These are phyloP conservation scores for Trachelus troglodyta DNA, from an alignment of 2,888 invertebrate species.

Conservation along the genomic window DNA sequence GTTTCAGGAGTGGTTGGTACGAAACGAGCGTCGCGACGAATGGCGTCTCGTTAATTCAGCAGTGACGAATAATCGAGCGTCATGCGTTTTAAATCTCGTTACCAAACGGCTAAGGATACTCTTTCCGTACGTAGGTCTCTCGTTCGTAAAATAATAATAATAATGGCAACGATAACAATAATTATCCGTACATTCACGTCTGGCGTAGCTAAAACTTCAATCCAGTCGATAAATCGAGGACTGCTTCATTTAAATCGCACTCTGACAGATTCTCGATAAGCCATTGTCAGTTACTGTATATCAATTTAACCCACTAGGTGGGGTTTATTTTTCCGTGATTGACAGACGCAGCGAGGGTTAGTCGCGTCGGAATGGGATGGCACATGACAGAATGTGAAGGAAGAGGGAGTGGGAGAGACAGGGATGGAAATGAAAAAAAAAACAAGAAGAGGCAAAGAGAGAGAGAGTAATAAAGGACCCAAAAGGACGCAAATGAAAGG, in stretches of 20 bases:
- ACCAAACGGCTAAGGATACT: not conserved
- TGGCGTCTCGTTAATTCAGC: not conserved
- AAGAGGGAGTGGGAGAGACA: conserved; percentile 21
- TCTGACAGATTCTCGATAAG: conserved; percentile 55
- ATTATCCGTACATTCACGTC: not conserved
- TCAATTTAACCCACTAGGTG: conserved; percentile 45
- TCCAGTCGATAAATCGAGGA: conserved; percentile 29
- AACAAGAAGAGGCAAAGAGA: no score
- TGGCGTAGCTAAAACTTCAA: not conserved
- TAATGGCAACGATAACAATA: not conserved
- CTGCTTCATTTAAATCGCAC: conserved; percentile 48
- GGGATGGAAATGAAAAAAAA: conserved; percentile 30
- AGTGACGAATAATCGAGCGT: not conserved
- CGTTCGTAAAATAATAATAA: not conserved
- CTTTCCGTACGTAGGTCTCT: not conserved
- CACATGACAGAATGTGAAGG: conserved; percentile 18
- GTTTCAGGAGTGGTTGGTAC: not conserved
- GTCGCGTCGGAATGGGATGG: conserved; percentile 24
- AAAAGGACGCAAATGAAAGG: not conserved
- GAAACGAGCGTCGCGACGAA: not conserved
- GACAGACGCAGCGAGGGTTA: conserved; percentile 35
- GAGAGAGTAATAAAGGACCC: not conserved
- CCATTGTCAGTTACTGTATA: conserved; percentile 56
- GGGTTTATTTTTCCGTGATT: conserved; percentile 53
- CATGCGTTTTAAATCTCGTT: not conserved